Percentiles rank a stretch among this genome's conserved stretches.
Conservation (phyloP, 2,113 vertebrate genomes). For the Pelodiscus sinensis region DNA sequence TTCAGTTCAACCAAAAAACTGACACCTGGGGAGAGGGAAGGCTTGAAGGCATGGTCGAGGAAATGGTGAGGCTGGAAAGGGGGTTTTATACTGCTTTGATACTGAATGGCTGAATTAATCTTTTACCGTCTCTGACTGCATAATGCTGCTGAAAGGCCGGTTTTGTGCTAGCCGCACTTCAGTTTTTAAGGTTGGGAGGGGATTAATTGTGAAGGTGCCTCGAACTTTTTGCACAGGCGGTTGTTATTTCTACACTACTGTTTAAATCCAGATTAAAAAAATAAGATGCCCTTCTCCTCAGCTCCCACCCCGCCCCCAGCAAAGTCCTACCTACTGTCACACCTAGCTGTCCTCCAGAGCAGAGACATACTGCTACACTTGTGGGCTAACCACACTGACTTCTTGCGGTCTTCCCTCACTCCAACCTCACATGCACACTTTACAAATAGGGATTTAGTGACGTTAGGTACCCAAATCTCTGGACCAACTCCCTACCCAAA, state of each 20-base stretch:
- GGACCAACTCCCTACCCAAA: neutral
- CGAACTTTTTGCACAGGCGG: neutral
- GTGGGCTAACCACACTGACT: neutral
- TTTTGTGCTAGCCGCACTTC: neutral
- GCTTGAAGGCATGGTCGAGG: neutral
- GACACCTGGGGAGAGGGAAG: neutral
- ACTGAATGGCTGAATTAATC: neutral
- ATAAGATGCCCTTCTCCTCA: neutral
- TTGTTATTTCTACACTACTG: neutral
- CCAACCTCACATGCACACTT: neutral
- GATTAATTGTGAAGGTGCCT: neutral
- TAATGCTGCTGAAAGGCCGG: neutral
- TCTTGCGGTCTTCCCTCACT: neutral
- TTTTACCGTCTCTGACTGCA: neutral
- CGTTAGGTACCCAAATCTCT: neutral
- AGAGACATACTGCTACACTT: neutral
- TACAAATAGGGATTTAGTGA: neutral
- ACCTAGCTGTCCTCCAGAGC: neutral
- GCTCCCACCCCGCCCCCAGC: neutral
- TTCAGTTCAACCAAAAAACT: neutral
- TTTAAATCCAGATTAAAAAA: neutral
- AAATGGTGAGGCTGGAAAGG: neutral
- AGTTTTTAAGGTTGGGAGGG: neutral
- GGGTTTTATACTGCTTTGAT: neutral
- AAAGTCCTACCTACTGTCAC: neutral